phyloP scores from a whole-genome alignment of 2,113 vertebrate genomes.

The cattle (Bos taurus) region DNA sequence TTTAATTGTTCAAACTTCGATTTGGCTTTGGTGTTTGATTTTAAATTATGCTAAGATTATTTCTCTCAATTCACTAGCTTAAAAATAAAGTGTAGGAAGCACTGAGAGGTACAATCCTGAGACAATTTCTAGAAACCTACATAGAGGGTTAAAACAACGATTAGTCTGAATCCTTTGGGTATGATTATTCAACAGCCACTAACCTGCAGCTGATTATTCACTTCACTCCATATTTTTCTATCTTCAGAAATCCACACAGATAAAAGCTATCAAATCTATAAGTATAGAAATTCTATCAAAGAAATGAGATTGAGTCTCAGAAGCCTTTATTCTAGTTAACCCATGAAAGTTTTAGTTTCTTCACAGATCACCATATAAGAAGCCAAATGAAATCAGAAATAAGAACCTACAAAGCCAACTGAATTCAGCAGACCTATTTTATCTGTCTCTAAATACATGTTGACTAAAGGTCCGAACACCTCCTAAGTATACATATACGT shows the following conservation, averaged over 20 bases:
- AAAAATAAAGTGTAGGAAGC: constrained; percentile 23
- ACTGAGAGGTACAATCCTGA: not conserved
- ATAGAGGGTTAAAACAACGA: not conserved
- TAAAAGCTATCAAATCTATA: not conserved
- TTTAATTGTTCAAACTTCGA: not conserved
- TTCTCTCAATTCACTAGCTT: not conserved
- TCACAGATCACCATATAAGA: constrained; percentile 9
- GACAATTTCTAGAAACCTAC: not conserved
- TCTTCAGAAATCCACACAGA: not conserved
- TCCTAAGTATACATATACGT: not conserved
- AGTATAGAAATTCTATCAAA: not conserved
- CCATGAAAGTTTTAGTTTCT: not conserved
- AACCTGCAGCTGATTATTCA: not conserved
- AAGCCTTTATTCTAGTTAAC: constrained; percentile 16
- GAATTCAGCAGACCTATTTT: not conserved
- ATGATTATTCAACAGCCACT: not conserved
- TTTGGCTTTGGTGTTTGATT: not conserved
- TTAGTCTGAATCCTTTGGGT: not conserved
- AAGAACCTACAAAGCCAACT: not conserved
- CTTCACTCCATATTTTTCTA: not conserved
- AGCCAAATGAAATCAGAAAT: not conserved
- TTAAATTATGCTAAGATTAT: constrained; percentile 13
- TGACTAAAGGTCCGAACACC: not conserved
- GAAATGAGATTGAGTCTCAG: not conserved
- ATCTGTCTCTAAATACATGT: not conserved